Evolutionary conservation across 2,888 invertebrate species (phyloP).

Genomic region (Fabriciana adippe): DNA sequence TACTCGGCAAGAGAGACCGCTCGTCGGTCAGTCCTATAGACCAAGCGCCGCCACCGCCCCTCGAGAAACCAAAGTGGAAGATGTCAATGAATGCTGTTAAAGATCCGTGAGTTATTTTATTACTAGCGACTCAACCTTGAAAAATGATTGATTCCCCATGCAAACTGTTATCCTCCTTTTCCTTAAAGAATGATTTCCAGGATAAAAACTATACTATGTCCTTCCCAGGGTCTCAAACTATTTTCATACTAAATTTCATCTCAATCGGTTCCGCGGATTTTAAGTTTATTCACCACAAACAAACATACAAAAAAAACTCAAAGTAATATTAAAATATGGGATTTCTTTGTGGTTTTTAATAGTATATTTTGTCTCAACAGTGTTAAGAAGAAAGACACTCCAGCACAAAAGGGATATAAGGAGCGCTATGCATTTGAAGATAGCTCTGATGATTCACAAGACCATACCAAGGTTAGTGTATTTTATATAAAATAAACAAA

Average conservation of each 20-base stretch:
- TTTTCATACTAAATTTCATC: too few species aligned
- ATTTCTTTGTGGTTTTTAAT: background rate
- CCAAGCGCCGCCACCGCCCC: slow-evolving; percentile 76
- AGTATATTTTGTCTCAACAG: slow-evolving; percentile 53
- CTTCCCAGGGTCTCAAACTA: too few species aligned
- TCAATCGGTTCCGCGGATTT: too few species aligned
- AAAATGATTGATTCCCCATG: too few species aligned
- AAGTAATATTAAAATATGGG: background rate
- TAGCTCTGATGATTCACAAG: slow-evolving; percentile 77
- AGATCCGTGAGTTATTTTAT: slow-evolving; percentile 66
- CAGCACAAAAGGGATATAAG: slow-evolving; percentile 79
- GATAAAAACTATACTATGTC: too few species aligned
- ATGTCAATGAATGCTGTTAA: slow-evolving; percentile 85
- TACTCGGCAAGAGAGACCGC: slow-evolving; percentile 74
- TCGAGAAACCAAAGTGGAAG: slow-evolving; percentile 85
- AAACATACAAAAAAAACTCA: too few species aligned
- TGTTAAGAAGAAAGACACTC: slow-evolving; percentile 83
- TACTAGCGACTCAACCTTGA: background rate
- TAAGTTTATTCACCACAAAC: too few species aligned
- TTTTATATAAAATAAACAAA: too few species aligned
- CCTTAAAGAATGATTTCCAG: too few species aligned
- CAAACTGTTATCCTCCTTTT: too few species aligned
- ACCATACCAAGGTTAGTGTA: slow-evolving; percentile 59
- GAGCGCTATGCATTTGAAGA: slow-evolving; percentile 78
- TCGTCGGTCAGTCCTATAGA: slow-evolving; percentile 67